phyloP scores from a whole-genome alignment of 2,888 invertebrate species.

The Minunthozetes semirufus region DNA sequence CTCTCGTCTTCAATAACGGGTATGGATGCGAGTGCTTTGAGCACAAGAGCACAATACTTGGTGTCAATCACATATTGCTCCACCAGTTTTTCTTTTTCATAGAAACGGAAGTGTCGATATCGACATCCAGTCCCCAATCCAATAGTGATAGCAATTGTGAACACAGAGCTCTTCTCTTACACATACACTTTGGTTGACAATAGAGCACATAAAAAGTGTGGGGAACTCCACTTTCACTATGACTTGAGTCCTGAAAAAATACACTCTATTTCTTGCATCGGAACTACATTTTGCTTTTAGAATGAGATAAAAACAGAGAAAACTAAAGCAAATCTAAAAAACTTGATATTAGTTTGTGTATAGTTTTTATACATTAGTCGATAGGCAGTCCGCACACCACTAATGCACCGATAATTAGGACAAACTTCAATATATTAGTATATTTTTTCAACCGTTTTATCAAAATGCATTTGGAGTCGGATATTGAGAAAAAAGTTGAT shows the following conservation, averaged over 20 bases:
- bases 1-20: background rate
- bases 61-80: conserved; percentile 30
- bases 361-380: conserved; percentile 13
- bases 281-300: conserved; percentile 26
- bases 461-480: conserved; percentile 1
- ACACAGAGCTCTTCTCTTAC: background rate
- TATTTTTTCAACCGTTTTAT: conserved; percentile 7
- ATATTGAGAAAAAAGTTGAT: conserved; percentile 23
- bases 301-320: conserved; percentile 23
- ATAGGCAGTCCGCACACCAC: background rate
- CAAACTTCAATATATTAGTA: background rate
- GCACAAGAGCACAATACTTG: conserved; percentile 15
- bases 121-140: conserved; percentile 17
- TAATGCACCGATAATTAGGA: conserved; percentile 24
- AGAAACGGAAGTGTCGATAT: conserved; percentile 28
- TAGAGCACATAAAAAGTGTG: conserved; percentile 19
- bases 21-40: background rate
- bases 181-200: conserved; percentile 14
- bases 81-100: conserved; percentile 29
- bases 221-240: background rate
- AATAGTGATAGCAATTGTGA: conserved; percentile 10
- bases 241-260: conserved; percentile 14
- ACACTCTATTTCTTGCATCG: conserved; percentile 18
- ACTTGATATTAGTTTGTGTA: background rate
- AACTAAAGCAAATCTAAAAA: conserved; percentile 16